Evolutionary conservation across 2,888 invertebrate species (phyloP).

Genomic region (Andrena camellia): DNA sequence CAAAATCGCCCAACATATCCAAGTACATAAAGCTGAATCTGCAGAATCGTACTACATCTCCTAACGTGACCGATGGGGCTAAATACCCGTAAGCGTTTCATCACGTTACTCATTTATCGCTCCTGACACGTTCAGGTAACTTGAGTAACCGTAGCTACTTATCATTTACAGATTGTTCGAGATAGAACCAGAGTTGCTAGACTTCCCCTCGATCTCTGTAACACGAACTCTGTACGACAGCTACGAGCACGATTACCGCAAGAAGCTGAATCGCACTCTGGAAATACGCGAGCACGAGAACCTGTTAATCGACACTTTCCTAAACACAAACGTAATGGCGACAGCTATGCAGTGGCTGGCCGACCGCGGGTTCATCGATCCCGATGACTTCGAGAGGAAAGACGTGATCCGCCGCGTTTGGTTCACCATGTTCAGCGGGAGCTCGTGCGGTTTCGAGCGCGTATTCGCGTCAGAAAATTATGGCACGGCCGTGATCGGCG

Average conservation of each 20-base stretch:
- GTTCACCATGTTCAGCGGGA: slow-evolving; percentile 92
- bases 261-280: slow-evolving; percentile 72
- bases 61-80: slow-evolving; percentile 74
- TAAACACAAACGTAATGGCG: slow-evolving; percentile 78
- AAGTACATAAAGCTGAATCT: slow-evolving; percentile 76
- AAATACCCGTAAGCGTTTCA: slow-evolving; percentile 72
- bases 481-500: slow-evolving; percentile 89
- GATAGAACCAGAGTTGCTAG: slow-evolving; percentile 69
- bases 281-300: slow-evolving; percentile 74
- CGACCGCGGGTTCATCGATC: slow-evolving; percentile 73
- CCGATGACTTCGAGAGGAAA: slow-evolving; percentile 87
- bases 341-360: slow-evolving; percentile 77
- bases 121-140: not conserved
- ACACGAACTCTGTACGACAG: slow-evolving; percentile 75
- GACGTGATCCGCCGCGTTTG: slow-evolving; percentile 90
- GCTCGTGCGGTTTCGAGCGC: slow-evolving; percentile 97
- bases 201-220: slow-evolving; percentile 74
- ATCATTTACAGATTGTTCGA: slow-evolving; percentile 73
- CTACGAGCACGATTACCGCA: slow-evolving; percentile 73
- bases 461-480: slow-evolving; percentile 95
- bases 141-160: not conserved
- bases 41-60: slow-evolving; percentile 68
- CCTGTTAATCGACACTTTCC: slow-evolving; percentile 75
- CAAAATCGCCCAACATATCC: slow-evolving; percentile 70
- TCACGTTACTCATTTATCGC: not conserved